phyloP scores from a whole-genome alignment of 2,888 invertebrate species.

The Epistrophe grossulariae region DNA sequence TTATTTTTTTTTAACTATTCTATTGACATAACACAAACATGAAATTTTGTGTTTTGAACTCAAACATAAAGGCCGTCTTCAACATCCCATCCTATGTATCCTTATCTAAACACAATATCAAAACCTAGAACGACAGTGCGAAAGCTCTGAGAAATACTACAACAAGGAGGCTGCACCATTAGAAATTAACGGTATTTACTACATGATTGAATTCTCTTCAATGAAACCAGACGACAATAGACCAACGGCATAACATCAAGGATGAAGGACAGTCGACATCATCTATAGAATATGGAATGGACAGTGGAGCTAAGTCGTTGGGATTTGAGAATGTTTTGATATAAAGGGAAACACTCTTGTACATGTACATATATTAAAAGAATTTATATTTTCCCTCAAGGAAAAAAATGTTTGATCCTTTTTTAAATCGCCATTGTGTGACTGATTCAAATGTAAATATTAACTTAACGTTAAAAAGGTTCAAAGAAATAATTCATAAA shows the following conservation, averaged over 20 bases:
- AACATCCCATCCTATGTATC: constrained; percentile 9
- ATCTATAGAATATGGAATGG: constrained; percentile 45
- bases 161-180: constrained; percentile 46
- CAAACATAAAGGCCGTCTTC: constrained; percentile 5
- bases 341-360: not conserved
- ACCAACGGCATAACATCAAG: constrained; percentile 16
- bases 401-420: not conserved
- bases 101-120: constrained; percentile 47
- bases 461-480: constrained; percentile 32
- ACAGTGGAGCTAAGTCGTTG: constrained; percentile 2
- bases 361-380: not conserved
- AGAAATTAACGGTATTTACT: constrained; percentile 50
- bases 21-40: constrained; percentile 10
- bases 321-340: constrained; percentile 2
- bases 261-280: constrained; percentile 36
- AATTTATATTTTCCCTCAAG: not conserved
- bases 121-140: constrained; percentile 38
- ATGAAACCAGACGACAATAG: constrained; percentile 33
- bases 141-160: constrained; percentile 27
- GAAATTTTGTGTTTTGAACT: constrained; percentile 23
- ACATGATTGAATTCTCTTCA: constrained; percentile 52
- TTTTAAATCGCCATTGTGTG: constrained; percentile 9
- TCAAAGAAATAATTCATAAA: constrained; percentile 31
- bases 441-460: constrained; percentile 17
- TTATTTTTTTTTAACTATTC: not conserved